A percentile compares a stretch with the other conserved stretches of the same genome.
phyloP scores from a whole-genome alignment of 2,888 invertebrate species.

The Xiphydria camelus region DNA sequence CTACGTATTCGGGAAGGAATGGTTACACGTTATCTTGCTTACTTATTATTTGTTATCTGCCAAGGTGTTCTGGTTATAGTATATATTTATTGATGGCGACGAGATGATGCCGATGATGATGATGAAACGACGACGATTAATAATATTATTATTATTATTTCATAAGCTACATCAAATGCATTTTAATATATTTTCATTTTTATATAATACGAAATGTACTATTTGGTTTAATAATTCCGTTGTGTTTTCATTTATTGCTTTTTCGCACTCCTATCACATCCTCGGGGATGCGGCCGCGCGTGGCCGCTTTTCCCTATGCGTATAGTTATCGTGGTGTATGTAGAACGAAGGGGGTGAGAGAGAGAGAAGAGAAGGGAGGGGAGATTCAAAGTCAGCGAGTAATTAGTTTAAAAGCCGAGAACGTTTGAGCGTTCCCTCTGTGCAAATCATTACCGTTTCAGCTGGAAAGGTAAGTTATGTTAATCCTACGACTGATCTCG shows the following conservation, averaged over 20 bases:
- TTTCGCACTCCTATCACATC: constrained; percentile 46
- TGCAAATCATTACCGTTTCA: no score
- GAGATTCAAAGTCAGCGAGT: no score
- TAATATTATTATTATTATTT: constrained; percentile 21
- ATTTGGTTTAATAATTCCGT: constrained; percentile 56
- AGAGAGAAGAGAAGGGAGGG: no score
- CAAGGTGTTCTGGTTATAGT: constrained; percentile 58
- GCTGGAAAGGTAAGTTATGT: constrained; percentile 51
- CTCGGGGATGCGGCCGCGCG: constrained; percentile 23
- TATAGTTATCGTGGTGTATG: constrained; percentile 3
- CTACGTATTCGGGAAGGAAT: no score
- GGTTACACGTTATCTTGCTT: constrained; percentile 55
- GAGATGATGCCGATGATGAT: no score
- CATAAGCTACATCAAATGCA: constrained; percentile 43
- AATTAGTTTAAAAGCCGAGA: no score
- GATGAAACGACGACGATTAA: no score
- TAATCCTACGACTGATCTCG: constrained; percentile 27
- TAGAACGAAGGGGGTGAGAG: no score
- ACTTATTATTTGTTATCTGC: constrained; percentile 57
- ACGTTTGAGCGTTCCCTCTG: no score
- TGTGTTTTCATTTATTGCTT: constrained; percentile 45
- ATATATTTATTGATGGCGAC: constrained; percentile 57
- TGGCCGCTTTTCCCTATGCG: neutral
- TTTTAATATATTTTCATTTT: constrained; percentile 59
- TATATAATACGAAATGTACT: constrained; percentile 57